Conservation (phyloP, 1,140 invertebrate genomes). For the Linepithema humile region DNA sequence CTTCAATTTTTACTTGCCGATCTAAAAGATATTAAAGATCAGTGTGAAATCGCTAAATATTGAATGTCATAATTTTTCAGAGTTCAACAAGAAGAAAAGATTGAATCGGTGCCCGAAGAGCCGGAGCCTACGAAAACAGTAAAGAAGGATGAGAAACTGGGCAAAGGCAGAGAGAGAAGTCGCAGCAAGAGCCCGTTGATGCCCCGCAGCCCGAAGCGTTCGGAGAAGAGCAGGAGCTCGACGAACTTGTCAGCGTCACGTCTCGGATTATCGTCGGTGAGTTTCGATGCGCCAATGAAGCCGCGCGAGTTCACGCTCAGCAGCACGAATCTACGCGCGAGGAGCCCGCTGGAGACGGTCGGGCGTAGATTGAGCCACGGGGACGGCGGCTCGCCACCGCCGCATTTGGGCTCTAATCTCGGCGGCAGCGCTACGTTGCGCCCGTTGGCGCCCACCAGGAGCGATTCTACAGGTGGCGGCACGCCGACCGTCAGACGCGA, state of each 20-base stretch:
- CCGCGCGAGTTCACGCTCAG: constrained; percentile 82
- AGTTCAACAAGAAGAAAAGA: constrained; percentile 82
- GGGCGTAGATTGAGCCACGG: constrained; percentile 82
- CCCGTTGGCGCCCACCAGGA: constrained; percentile 73
- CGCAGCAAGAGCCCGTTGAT: constrained; percentile 82
- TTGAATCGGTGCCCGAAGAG: constrained; percentile 66
- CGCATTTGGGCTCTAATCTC: constrained; percentile 74
- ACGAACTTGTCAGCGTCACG: constrained; percentile 80
- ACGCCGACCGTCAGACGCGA: constrained; percentile 34
- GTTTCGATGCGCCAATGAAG: constrained; percentile 78
- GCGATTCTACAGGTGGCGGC: constrained; percentile 75
- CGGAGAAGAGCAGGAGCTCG: constrained; percentile 80
- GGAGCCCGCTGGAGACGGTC: constrained; percentile 81
- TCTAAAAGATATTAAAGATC: background rate
- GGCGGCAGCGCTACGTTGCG: constrained; percentile 79
- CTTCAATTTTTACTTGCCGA: no score
- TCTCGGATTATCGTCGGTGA: constrained; percentile 78
- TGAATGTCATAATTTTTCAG: constrained; percentile 58
- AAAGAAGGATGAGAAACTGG: constrained; percentile 75
- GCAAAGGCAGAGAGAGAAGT: constrained; percentile 77
- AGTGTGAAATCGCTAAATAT: background rate
- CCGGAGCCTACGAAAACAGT: constrained; percentile 62
- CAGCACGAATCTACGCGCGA: constrained; percentile 80
- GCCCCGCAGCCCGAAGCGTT: constrained; percentile 77
- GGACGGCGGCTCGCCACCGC: constrained; percentile 80